Evolutionary conservation across 2,888 invertebrate species (phyloP).

Genomic region (Sminthurides aquaticus): DNA sequence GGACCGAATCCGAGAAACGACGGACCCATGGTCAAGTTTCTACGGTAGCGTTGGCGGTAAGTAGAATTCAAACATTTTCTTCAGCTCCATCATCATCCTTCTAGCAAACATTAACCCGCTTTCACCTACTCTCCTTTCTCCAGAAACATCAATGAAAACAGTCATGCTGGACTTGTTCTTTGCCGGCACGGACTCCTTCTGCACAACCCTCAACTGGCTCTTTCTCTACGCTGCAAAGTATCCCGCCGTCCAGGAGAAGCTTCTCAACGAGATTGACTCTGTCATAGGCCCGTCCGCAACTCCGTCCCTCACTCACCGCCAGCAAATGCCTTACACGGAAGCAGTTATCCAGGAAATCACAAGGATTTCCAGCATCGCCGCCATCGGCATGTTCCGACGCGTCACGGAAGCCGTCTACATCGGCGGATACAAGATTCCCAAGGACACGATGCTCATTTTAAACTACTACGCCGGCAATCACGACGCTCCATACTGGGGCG

Average conservation of each 20-base stretch:
- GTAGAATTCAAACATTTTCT: slow-evolving; percentile 3
- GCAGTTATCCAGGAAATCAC: slow-evolving; percentile 34
- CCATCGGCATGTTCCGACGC: slow-evolving; percentile 32
- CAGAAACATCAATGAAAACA: slow-evolving; percentile 19
- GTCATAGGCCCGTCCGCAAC: slow-evolving; percentile 26
- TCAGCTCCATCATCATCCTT: too few relatives aligned
- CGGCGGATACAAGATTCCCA: slow-evolving; percentile 29
- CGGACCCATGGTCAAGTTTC: slow-evolving; percentile 27
- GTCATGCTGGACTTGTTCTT: slow-evolving; percentile 30
- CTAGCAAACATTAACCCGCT: too few relatives aligned
- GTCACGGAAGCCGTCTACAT: slow-evolving; percentile 25
- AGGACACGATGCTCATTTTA: slow-evolving; percentile 33
- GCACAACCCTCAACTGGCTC: slow-evolving; percentile 31
- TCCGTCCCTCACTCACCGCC: slow-evolving; percentile 27
- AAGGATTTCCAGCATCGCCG: slow-evolving; percentile 29
- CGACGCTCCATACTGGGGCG: slow-evolving; percentile 35
- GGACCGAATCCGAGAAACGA: slow-evolving; percentile 29
- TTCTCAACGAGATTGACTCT: slow-evolving; percentile 30
- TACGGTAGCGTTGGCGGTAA: slow-evolving; percentile 26
- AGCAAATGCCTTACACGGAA: slow-evolving; percentile 33
- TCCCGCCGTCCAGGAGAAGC: slow-evolving; percentile 30
- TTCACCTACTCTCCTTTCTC: too few relatives aligned
- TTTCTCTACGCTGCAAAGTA: slow-evolving; percentile 29
- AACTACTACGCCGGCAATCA: slow-evolving; percentile 32
- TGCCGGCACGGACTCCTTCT: slow-evolving; percentile 30